Evolutionary conservation across 2,888 invertebrate species (phyloP).

Genomic region (Pelosia muscerda): DNA sequence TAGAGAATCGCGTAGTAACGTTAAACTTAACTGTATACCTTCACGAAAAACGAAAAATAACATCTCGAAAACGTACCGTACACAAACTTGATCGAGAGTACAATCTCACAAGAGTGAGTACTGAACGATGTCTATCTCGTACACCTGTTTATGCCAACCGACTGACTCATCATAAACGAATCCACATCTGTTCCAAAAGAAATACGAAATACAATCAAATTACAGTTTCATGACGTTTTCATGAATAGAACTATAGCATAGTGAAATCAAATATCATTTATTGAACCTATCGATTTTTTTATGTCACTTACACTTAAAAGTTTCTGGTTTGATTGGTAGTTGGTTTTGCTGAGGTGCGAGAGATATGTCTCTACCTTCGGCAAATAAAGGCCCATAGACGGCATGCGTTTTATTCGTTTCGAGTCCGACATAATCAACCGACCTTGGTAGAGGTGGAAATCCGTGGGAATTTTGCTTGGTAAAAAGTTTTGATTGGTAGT

Average conservation of each 20-base stretch:
- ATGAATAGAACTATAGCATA: neutral
- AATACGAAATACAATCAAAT: slow-evolving; percentile 19
- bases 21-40: neutral
- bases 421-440: no score
- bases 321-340: neutral
- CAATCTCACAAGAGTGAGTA: neutral
- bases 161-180: slow-evolving; percentile 36
- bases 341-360: no score
- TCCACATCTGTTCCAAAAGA: slow-evolving; percentile 32
- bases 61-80: neutral
- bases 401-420: no score
- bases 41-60: neutral
- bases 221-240: neutral
- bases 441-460: no score
- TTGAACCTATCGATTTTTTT: neutral
- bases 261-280: neutral
- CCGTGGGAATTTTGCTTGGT: no score
- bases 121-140: slow-evolving; percentile 14
- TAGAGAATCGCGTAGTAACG: no score
- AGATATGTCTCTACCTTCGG: no score
- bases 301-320: neutral
- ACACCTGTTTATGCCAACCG: slow-evolving; percentile 30
- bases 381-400: no score
- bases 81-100: neutral
- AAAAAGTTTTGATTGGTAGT: no score